phyloP scores from a whole-genome alignment of 2,113 vertebrate genomes.

The Hippocampus guttulatus region DNA sequence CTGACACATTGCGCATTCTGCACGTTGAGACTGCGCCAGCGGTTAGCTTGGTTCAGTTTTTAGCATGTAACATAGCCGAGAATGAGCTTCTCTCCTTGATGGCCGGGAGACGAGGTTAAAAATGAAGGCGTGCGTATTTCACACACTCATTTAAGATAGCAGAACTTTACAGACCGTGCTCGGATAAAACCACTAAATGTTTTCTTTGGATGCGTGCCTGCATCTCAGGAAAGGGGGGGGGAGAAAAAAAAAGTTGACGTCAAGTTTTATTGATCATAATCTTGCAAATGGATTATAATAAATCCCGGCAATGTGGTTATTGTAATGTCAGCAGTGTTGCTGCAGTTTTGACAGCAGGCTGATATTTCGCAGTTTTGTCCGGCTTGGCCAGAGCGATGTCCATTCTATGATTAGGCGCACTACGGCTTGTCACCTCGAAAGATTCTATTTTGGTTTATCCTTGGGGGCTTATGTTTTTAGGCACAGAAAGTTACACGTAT shows the following conservation, averaged over 20 bases:
- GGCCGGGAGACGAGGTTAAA: background rate
- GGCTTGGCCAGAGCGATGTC: background rate
- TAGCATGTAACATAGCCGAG: background rate
- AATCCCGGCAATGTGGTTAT: constrained; percentile 5
- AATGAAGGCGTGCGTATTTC: constrained; percentile 8
- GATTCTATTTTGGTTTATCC: background rate
- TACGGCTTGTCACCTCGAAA: background rate
- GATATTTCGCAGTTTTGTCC: background rate
- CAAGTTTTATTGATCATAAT: constrained; percentile 34
- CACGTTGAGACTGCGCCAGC: background rate
- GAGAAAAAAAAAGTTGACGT: constrained; percentile 7
- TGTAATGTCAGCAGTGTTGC: constrained; percentile 6
- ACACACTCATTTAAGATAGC: constrained; percentile 14
- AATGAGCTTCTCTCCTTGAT: background rate
- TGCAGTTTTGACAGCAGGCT: background rate
- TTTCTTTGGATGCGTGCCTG: constrained; percentile 22
- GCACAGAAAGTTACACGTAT: background rate
- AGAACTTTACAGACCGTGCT: constrained; percentile 17
- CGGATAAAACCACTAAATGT: constrained; percentile 22
- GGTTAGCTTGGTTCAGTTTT: background rate
- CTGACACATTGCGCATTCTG: background rate
- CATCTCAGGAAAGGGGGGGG: background rate
- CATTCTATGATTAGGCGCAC: background rate
- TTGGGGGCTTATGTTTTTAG: background rate
- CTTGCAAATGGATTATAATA: constrained; percentile 19